A percentile compares a stretch with the other conserved stretches of the same genome.
These are phyloP conservation scores for Amphipyra tragopoginis DNA, from an alignment of 2,888 invertebrate species.

Conservation along the genomic window DNA sequence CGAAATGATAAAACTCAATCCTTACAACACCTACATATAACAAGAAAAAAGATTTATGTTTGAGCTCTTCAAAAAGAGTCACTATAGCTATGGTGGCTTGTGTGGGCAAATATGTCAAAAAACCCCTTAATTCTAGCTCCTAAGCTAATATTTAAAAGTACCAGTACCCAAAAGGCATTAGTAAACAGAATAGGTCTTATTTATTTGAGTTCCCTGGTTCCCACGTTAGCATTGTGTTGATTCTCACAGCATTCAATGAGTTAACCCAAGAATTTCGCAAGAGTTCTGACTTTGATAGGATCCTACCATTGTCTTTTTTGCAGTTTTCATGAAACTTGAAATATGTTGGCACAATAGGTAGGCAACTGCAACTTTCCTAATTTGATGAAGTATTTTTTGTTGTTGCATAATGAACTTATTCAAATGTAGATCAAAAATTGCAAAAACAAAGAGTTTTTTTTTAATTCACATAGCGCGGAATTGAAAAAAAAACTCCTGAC, in stretches of 20 bases:
- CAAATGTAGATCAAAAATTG: slow-evolving; percentile 4
- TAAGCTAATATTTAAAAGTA: slow-evolving; percentile 65
- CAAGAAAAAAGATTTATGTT: no score
- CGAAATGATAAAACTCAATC: no score
- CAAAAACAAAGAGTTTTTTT: slow-evolving; percentile 12
- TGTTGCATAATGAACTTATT: slow-evolving; percentile 16
- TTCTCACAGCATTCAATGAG: slow-evolving; percentile 47
- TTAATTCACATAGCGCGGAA: no score
- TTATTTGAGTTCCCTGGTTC: slow-evolving; percentile 64
- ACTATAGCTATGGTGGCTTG: neutral
- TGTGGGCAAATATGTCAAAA: slow-evolving; percentile 27
- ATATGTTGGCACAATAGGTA: slow-evolving; percentile 15
- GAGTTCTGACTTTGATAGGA: slow-evolving; percentile 37
- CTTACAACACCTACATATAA: no score
- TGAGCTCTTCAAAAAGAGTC: no score
- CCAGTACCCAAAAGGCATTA: slow-evolving; percentile 59
- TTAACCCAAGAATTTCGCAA: slow-evolving; percentile 40
- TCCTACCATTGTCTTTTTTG: slow-evolving; percentile 36
- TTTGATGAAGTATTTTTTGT: neutral
- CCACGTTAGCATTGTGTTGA: slow-evolving; percentile 57
- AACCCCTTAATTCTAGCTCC: slow-evolving; percentile 55
- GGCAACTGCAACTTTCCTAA: slow-evolving; percentile 2
- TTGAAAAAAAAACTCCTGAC: slow-evolving; percentile 23
- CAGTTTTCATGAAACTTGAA: slow-evolving; percentile 23
- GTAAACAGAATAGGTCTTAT: slow-evolving; percentile 61